A percentile compares a stretch with the other conserved stretches of the same genome.
Evolutionary conservation across 1,140 invertebrate species (phyloP).

Genomic region (Trialeurodes vaporariorum): DNA sequence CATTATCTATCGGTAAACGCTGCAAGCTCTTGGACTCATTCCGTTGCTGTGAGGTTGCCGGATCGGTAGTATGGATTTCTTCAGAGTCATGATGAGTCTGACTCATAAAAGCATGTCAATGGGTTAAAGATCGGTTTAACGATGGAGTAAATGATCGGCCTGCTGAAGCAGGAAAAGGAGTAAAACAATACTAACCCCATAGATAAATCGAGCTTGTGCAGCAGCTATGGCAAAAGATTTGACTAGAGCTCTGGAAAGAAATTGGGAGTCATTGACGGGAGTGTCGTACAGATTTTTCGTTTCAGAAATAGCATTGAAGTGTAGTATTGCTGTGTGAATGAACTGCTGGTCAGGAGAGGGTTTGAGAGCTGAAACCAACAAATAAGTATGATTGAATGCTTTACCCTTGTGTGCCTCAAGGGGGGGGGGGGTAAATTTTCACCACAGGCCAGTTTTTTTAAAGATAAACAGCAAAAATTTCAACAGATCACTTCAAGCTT

Average conservation of each 20-base stretch:
- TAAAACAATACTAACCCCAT: slow-evolving; percentile 43
- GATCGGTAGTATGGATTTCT: too few species aligned
- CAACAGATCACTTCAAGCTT: too few species aligned
- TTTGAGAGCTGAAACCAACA: background rate
- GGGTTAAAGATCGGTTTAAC: too few species aligned
- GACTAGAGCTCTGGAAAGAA: slow-evolving; percentile 50
- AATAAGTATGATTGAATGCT: too few species aligned
- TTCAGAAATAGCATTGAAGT: slow-evolving; percentile 43
- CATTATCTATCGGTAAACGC: too few species aligned
- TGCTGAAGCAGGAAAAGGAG: slow-evolving; percentile 16
- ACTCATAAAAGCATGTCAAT: slow-evolving; percentile 12
- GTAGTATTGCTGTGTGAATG: slow-evolving; percentile 57
- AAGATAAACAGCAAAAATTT: too few species aligned
- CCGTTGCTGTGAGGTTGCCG: background rate
- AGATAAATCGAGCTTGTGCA: slow-evolving; percentile 53
- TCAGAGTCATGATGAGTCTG: too few species aligned
- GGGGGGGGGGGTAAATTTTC: background rate
- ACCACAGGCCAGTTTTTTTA: too few species aligned
- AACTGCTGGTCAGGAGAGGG: background rate
- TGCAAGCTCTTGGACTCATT: background rate
- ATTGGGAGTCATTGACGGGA: slow-evolving; percentile 48
- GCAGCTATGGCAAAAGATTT: slow-evolving; percentile 59
- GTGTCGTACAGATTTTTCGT: slow-evolving; percentile 55
- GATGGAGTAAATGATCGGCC: too few species aligned
- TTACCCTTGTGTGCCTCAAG: too few species aligned